These are phyloP conservation scores for Catharus bicknelli DNA, from an alignment of 2,113 vertebrate genomes.

Conservation along the genomic window DNA sequence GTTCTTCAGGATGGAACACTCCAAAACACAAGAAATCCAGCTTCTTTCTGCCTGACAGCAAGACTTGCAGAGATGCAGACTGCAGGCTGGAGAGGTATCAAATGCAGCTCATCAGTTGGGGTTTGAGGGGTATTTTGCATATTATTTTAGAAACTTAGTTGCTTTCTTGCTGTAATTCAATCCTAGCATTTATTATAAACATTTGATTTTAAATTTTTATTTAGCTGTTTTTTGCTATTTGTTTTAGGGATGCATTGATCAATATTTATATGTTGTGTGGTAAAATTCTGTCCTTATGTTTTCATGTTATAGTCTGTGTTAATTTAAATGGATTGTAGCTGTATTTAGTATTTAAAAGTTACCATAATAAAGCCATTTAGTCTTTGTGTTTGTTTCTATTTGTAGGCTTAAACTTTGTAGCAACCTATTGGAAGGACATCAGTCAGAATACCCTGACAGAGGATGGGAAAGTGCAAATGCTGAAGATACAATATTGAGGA, in stretches of 20 bases:
- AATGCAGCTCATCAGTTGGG: background rate
- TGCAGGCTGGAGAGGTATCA: constrained; percentile 54
- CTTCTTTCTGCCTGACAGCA: constrained; percentile 17
- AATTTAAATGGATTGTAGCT: background rate
- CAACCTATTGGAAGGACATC: constrained; percentile 2
- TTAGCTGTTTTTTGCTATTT: background rate
- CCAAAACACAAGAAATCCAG: background rate
- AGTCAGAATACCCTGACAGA: background rate
- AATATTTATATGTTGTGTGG: background rate
- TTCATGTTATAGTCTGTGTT: background rate
- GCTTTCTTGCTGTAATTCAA: background rate
- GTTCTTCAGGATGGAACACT: background rate
- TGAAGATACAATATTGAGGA: background rate
- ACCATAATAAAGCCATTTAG: background rate
- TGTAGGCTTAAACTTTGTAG: constrained; percentile 49
- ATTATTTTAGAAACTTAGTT: background rate
- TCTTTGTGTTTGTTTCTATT: background rate
- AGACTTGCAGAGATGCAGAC: constrained; percentile 10
- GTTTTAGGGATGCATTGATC: background rate
- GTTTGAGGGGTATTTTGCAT: background rate
- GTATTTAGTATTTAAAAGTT: background rate
- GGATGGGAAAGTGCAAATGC: background rate
- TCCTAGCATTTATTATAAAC: background rate
- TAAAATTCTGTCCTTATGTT: background rate
- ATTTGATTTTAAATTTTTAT: background rate